Evolutionary conservation across 2,888 invertebrate genomes (phyloP), one percentile per base, ranked within the genome.

Genomic region (Caenorhabditis sp.): DNA sequence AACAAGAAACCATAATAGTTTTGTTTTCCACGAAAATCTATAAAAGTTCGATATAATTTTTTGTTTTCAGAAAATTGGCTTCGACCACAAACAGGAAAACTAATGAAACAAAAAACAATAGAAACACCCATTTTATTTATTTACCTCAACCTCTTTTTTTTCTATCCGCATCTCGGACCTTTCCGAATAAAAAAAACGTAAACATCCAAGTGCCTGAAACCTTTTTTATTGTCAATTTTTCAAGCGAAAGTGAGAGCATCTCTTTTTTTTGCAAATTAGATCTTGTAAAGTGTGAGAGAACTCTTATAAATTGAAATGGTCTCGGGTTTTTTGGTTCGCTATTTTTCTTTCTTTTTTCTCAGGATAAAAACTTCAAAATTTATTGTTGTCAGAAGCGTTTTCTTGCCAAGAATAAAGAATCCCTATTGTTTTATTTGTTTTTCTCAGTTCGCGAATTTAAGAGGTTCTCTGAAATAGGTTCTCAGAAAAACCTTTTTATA

Each of bases 71-170:
- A 36, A 36, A 36, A 36, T 8, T 36, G 26, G 27, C n/a, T 57
- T 53, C 17, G 23, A 57, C n/a, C n/a, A n/a, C n/a, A 25, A 21
- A 53, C 5, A 53, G 53, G 5, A 21, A 23, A 53, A 7, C 7
- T 7, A 53, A 53, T 21, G 23, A 57, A n/a, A 25, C 26, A n/a
- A n/a, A 57, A 57, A 57, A 25, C 58, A n/a, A 8, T 36, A 36
- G 10, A 36, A 36, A 36, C 36, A 36, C 36, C 36, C 36, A n/a
- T n/a, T n/a, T n/a, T n/a, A 36, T 36, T 36, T 36, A 36, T 36
- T 36, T 36, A 36, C 36, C 36, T 36, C 36, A 10, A 36, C 10
- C 10, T 36, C 36, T 36, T 36, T 36, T 36, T 36, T 36, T 5
- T 36, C 36, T 10, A 36, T 36, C 36, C 36, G 10, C 10, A 8